phyloP scores from a whole-genome alignment of 2,797 vertebrate genomes.

The Anableps anableps region DNA sequence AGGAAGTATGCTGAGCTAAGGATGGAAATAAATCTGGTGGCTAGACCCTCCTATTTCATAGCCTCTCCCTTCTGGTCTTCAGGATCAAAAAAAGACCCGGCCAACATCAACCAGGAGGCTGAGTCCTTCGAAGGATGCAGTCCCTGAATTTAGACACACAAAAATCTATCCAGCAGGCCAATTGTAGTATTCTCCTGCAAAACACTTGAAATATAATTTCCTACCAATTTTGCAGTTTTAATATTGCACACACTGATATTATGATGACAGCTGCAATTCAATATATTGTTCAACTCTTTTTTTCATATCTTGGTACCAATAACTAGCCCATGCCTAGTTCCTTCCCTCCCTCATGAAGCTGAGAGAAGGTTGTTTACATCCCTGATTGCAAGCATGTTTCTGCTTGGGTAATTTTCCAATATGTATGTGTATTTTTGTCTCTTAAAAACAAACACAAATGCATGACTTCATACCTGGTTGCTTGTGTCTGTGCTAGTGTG shows the following conservation, averaged over 20 bases:
- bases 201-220: background rate
- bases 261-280: background rate
- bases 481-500: background rate
- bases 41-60: no score
- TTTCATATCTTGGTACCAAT: background rate
- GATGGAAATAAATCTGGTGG: background rate
- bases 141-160: no score
- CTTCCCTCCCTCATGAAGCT: constrained; percentile 24
- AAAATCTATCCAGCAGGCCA: background rate
- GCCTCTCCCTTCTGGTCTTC: no score
- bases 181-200: background rate
- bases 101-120: no score
- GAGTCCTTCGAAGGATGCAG: no score
- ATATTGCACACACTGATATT: background rate
- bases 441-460: background rate
- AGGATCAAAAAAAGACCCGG: no score
- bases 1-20: background rate
- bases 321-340: background rate
- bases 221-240: background rate
- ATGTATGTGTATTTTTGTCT: background rate
- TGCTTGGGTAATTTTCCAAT: background rate
- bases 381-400: background rate
- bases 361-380: constrained; percentile 14
- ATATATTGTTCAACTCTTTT: background rate
- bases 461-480: constrained; percentile 15